These are phyloP conservation scores for Cyclargus thomasi DNA, from an alignment of 1,140 invertebrate species.

Conservation along the genomic window DNA sequence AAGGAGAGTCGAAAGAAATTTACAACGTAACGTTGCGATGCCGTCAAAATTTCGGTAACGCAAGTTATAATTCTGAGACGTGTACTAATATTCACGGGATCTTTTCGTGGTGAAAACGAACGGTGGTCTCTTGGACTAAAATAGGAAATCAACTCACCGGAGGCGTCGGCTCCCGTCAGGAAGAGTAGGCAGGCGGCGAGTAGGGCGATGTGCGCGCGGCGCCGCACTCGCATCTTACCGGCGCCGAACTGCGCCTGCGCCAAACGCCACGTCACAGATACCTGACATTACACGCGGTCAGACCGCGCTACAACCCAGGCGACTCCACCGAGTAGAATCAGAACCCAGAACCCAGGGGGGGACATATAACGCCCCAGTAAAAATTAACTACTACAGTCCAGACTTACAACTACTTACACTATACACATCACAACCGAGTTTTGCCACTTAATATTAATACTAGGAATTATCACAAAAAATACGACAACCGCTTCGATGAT, in stretches of 20 bases:
- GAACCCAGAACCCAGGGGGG: constrained; percentile 10
- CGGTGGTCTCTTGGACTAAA: constrained; percentile 36
- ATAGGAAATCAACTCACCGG: constrained; percentile 46
- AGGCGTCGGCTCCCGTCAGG: constrained; percentile 59
- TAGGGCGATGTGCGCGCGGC: constrained; percentile 56
- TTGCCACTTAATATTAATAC: constrained; percentile 61
- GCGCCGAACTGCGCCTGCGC: constrained; percentile 68
- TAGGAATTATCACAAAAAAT: constrained; percentile 70
- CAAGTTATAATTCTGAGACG: too few relatives aligned
- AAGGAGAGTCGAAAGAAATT: too few relatives aligned
- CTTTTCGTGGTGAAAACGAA: constrained; percentile 30
- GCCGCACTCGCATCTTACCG: constrained; percentile 70
- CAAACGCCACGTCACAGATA: constrained; percentile 58
- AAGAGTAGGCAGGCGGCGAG: constrained; percentile 61
- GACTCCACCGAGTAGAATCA: constrained; percentile 4
- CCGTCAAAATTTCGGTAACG: too few relatives aligned
- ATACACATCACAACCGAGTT: constrained; percentile 74
- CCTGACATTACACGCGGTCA: constrained; percentile 49
- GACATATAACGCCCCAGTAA: constrained; percentile 12
- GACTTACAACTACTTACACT: constrained; percentile 41
- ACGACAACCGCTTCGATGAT: constrained; percentile 74
- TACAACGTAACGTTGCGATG: too few relatives aligned
- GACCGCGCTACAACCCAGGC: constrained; percentile 31
- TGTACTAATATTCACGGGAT: too few relatives aligned
- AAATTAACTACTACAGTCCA: neutral